Evolutionary conservation across 2,113 vertebrate genomes (phyloP).

Genomic region (Heteronetta atricapilla): DNA sequence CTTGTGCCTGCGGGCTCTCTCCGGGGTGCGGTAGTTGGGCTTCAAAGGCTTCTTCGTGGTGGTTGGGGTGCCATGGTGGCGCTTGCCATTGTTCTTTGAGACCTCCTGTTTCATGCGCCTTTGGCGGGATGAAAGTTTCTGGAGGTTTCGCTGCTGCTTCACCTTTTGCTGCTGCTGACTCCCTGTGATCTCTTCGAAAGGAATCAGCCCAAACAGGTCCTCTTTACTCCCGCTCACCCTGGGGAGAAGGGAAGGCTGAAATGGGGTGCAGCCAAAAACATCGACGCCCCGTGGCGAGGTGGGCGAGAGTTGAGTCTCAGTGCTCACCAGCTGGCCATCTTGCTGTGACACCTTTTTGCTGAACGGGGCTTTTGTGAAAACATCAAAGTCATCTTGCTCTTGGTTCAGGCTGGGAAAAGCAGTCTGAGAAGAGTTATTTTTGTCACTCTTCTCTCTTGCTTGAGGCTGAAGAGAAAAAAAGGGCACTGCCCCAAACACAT

Average conservation of each 20-base stretch:
- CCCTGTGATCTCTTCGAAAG: slow-evolving; percentile 83
- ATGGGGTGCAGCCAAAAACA: slow-evolving; percentile 90
- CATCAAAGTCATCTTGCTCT: slow-evolving; percentile 87
- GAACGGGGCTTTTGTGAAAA: slow-evolving; percentile 96
- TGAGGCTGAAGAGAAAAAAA: slow-evolving; percentile 77
- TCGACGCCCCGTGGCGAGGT: slow-evolving; percentile 80
- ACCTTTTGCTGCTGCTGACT: slow-evolving; percentile 84
- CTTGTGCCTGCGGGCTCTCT: slow-evolving; percentile 88
- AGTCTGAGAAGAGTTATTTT: slow-evolving; percentile 66
- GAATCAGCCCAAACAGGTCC: slow-evolving; percentile 84
- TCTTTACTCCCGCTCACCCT: slow-evolving; percentile 73
- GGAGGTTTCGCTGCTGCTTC: slow-evolving; percentile 89
- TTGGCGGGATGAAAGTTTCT: slow-evolving; percentile 90
- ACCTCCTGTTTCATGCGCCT: slow-evolving; percentile 90
- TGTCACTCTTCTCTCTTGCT: slow-evolving; percentile 26
- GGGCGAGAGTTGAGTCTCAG: slow-evolving; percentile 72
- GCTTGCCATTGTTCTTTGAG: slow-evolving; percentile 84
- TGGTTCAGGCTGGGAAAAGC: slow-evolving; percentile 67
- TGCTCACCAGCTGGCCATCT: slow-evolving; percentile 47
- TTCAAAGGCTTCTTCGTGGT: slow-evolving; percentile 84
- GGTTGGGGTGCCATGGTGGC: slow-evolving; percentile 91
- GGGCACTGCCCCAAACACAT: slow-evolving; percentile 90
- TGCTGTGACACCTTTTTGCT: slow-evolving; percentile 81
- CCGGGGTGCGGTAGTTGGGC: slow-evolving; percentile 89
- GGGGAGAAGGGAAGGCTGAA: slow-evolving; percentile 79